phyloP scores from a whole-genome alignment of 1,140 invertebrate species.

The Arctopsyche grandis region DNA sequence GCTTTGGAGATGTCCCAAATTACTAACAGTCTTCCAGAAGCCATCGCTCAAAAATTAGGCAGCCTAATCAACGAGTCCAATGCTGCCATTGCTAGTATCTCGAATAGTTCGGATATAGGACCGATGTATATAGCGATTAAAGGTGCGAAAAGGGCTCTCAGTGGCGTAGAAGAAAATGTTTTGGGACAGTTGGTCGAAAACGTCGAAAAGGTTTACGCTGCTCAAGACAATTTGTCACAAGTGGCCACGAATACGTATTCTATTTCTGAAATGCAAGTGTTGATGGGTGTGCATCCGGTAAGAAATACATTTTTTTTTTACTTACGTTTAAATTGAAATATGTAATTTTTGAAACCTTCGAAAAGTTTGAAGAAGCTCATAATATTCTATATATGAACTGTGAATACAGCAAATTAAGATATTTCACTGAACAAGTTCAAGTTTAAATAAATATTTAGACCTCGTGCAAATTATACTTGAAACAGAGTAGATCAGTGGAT shows the following conservation, averaged over 20 bases:
- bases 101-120: background rate
- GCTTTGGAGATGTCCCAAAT: background rate
- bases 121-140: background rate
- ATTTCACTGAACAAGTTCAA: no score
- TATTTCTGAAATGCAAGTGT: background rate
- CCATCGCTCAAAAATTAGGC: background rate
- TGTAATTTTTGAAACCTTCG: background rate
- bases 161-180: conserved; percentile 8
- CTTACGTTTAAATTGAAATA: background rate
- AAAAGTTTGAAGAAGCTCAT: no score
- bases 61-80: background rate
- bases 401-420: no score
- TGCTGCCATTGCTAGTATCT: background rate
- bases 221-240: background rate
- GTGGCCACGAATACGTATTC: background rate
- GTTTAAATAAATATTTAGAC: no score
- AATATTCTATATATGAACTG: no score
- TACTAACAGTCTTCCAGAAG: background rate
- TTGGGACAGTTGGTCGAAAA: background rate
- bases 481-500: no score
- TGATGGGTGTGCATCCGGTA: background rate
- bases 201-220: conserved; percentile 5
- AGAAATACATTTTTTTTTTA: background rate
- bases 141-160: conserved; percentile 22
- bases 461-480: no score